Evolutionary conservation across 2,888 invertebrate species (phyloP).

Genomic region (Trachelus tabidus): DNA sequence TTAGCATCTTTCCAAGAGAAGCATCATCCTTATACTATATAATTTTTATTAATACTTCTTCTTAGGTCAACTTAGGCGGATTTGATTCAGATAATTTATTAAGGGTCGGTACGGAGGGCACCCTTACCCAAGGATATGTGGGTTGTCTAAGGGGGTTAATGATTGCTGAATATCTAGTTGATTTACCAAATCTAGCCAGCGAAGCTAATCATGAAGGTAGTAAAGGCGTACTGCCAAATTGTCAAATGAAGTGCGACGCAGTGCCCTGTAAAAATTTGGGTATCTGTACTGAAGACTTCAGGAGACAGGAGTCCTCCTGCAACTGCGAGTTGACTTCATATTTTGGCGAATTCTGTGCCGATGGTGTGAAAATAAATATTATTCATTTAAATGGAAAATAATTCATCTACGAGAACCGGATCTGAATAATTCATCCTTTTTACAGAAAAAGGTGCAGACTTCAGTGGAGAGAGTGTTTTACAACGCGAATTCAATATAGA

Average conservation of each 20-base stretch:
- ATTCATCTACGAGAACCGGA: background rate
- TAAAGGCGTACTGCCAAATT: constrained; percentile 81
- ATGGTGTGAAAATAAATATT: constrained; percentile 64
- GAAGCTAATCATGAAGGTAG: constrained; percentile 78
- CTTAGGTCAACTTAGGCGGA: constrained; percentile 87
- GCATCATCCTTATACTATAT: constrained; percentile 65
- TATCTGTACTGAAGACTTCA: constrained; percentile 89
- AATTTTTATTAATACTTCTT: constrained; percentile 75
- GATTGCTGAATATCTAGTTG: constrained; percentile 84
- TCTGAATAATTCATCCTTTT: background rate
- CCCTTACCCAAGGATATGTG: constrained; percentile 78
- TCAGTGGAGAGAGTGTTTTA: constrained; percentile 86
- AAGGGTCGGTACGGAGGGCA: constrained; percentile 68
- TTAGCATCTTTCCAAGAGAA: constrained; percentile 51
- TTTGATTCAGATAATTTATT: constrained; percentile 81
- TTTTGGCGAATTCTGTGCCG: constrained; percentile 87
- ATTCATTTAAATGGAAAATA: background rate
- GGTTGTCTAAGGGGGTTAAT: constrained; percentile 90
- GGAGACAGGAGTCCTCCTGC: constrained; percentile 85
- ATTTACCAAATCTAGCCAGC: constrained; percentile 78
- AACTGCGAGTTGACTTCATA: constrained; percentile 92
- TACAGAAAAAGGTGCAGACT: constrained; percentile 86
- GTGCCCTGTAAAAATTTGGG: constrained; percentile 90
- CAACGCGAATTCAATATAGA: constrained; percentile 81
- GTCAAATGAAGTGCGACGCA: constrained; percentile 90